These are phyloP conservation scores for Hypotaenidia okinawae DNA, from an alignment of 2,797 vertebrate species.

Conservation along the genomic window DNA sequence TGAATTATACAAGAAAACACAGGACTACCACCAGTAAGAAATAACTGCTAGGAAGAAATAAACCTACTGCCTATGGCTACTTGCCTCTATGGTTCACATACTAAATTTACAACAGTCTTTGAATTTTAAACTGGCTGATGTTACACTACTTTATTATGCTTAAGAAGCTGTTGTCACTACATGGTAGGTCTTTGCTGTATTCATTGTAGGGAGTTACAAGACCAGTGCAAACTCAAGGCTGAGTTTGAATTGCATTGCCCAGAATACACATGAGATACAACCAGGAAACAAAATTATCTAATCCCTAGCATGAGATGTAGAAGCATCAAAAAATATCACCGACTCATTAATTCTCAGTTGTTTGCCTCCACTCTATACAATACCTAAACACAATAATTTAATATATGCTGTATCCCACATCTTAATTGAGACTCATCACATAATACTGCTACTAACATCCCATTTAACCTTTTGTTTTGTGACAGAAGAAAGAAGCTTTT, in stretches of 20 bases:
- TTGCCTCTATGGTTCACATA: neutral
- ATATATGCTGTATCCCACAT: neutral
- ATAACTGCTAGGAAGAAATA: neutral
- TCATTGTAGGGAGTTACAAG: neutral
- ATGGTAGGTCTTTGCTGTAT: neutral
- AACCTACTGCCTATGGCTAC: neutral
- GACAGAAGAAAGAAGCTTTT: slow-evolving; percentile 22
- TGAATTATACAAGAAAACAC: neutral
- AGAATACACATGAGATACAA: neutral
- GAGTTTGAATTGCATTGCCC: neutral
- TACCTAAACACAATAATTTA: neutral
- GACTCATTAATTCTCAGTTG: neutral
- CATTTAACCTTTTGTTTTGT: slow-evolving; percentile 26
- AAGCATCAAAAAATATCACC: neutral
- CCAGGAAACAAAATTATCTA: neutral
- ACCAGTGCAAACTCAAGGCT: neutral
- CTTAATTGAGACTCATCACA: neutral
- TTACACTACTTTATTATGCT: neutral
- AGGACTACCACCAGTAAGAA: neutral
- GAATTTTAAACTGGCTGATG: neutral
- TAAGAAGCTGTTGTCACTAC: neutral
- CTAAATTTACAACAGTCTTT: neutral
- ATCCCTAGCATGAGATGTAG: neutral
- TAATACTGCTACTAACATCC: neutral
- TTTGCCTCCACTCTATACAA: neutral